These are phyloP conservation scores for Brachionus paranguensis DNA, from an alignment of 1,140 invertebrate genomes.

Conservation along the genomic window DNA sequence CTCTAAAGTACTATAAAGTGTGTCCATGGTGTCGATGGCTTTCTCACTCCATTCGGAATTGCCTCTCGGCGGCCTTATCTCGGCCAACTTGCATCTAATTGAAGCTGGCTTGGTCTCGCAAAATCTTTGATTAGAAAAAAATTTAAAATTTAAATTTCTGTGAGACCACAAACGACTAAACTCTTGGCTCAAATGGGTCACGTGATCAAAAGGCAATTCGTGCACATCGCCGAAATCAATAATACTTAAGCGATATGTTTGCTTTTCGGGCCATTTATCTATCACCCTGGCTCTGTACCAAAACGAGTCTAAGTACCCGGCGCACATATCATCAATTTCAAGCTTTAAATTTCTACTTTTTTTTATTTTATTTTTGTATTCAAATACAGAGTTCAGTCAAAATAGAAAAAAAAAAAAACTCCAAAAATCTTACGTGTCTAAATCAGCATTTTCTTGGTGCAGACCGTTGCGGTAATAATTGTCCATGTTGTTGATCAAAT, in stretches of 20 bases:
- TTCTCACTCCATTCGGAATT: neutral
- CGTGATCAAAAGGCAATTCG: constrained; percentile 12
- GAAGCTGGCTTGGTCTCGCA: constrained; percentile 1
- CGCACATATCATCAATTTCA: constrained; percentile 20
- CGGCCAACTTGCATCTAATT: neutral
- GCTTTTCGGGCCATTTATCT: constrained; percentile 5
- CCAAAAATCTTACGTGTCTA: neutral
- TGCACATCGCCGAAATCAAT: constrained; percentile 28
- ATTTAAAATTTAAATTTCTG: neutral
- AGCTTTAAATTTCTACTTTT: neutral
- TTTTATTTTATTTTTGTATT: neutral
- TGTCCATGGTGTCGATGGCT: neutral
- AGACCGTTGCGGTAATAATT: constrained; percentile 20
- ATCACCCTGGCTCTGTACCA: constrained; percentile 6
- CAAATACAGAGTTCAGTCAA: neutral
- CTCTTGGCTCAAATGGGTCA: neutral
- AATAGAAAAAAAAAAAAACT: neutral
- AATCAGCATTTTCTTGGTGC: constrained; percentile 7
- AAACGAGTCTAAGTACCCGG: neutral
- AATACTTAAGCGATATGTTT: neutral
- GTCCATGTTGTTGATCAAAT: constrained; percentile 22
- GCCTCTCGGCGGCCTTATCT: neutral
- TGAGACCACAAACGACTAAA: neutral
- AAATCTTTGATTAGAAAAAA: neutral
- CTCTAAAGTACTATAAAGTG: neutral